Evolutionary conservation across 2,797 vertebrate genomes (phyloP).

Genomic region (Smutsia temminckii): DNA sequence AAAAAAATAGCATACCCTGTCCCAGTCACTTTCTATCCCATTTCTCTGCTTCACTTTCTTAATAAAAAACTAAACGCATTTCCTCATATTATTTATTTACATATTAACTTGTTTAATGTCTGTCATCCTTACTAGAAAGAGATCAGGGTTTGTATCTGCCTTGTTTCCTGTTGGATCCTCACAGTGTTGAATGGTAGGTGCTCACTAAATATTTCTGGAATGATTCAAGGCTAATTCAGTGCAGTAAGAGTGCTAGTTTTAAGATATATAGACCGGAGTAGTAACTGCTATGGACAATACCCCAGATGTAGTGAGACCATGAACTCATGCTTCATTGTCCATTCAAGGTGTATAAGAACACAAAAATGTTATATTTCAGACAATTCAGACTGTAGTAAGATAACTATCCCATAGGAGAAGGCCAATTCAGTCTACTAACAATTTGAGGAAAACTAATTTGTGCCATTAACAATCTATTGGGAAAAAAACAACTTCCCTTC

Average conservation of each 20-base stretch:
- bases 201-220: background rate
- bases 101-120: background rate
- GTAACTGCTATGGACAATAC: background rate
- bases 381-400: background rate
- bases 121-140: background rate
- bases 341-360: background rate
- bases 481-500: background rate
- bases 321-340: background rate
- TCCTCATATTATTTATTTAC: background rate
- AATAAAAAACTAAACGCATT: background rate
- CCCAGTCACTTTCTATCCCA: background rate
- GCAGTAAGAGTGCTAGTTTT: background rate
- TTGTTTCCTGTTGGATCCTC: background rate
- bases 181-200: background rate
- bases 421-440: background rate
- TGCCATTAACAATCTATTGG: slow-evolving; percentile 21
- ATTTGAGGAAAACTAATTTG: slow-evolving; percentile 29
- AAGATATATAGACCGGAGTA: background rate
- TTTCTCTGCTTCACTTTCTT: slow-evolving; percentile 36
- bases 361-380: slow-evolving; percentile 13
- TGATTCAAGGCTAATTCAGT: background rate
- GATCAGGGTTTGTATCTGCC: background rate
- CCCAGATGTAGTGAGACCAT: background rate
- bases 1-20: background rate
- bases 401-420: background rate